Conservation (phyloP, 2,797 vertebrate species). For the Pogonophryne albipinna region DNA sequence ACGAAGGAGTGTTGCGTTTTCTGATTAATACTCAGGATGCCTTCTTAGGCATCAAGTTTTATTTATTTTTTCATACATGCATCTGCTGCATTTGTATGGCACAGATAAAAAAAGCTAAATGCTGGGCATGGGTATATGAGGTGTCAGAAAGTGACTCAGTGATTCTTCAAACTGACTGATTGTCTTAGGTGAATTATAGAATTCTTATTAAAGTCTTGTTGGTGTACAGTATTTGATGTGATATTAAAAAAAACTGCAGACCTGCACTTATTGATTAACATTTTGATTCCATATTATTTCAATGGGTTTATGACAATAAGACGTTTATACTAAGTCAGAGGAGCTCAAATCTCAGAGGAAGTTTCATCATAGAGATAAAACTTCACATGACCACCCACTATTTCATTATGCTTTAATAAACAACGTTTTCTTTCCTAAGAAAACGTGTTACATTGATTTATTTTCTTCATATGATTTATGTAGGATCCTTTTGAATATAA, state of each 20-base stretch:
- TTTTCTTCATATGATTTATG: background rate
- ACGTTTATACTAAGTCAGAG: background rate
- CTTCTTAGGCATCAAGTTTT: constrained; percentile 3
- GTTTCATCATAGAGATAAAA: background rate
- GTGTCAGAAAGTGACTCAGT: background rate
- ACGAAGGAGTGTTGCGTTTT: background rate
- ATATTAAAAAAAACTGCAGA: constrained; percentile 2
- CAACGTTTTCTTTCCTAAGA: constrained; percentile 29
- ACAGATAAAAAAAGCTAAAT: background rate
- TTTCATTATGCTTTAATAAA: constrained; percentile 14
- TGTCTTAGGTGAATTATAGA: background rate
- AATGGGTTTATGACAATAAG: background rate
- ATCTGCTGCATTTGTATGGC: constrained; percentile 10
- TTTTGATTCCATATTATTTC: background rate
- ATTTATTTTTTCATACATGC: background rate
- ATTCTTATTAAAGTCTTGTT: background rate
- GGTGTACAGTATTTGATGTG: background rate
- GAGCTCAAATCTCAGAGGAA: background rate
- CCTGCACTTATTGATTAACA: constrained; percentile 2
- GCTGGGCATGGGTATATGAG: background rate
- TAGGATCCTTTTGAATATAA: background rate
- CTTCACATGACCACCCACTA: background rate
- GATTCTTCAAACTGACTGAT: constrained; percentile 4
- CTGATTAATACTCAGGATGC: constrained; percentile 26
- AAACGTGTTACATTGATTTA: background rate